These are phyloP conservation scores for Tetraodon nigroviridis DNA, from an alignment of 2,113 vertebrate species.

Conservation along the genomic window DNA sequence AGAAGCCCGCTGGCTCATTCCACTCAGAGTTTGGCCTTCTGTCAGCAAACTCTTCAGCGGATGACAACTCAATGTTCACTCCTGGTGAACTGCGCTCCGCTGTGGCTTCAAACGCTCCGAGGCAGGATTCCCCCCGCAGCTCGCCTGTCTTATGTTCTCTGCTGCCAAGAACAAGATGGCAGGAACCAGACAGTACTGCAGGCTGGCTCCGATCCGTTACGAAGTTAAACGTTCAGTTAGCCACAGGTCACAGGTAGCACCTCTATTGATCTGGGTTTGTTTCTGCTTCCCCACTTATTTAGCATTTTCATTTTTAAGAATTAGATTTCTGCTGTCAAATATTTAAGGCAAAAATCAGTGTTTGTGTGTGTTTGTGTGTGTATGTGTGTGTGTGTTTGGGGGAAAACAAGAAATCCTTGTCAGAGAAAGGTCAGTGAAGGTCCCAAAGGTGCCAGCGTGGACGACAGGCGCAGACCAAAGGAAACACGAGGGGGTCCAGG, in stretches of 20 bases:
- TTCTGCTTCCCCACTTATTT: background rate
- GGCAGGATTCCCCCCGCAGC: slow-evolving; percentile 18
- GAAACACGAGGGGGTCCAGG: slow-evolving; percentile 35
- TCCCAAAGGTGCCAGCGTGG: slow-evolving; percentile 42
- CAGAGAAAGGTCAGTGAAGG: slow-evolving; percentile 49
- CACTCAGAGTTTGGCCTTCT: background rate
- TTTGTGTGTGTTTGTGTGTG: background rate
- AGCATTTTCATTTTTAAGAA: too few relatives aligned
- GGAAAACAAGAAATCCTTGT: slow-evolving; percentile 36
- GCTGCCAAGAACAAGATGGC: slow-evolving; percentile 35
- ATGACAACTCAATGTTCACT: slow-evolving; percentile 42
- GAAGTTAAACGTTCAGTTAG: slow-evolving; percentile 31
- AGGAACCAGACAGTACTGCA: slow-evolving; percentile 24
- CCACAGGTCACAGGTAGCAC: background rate
- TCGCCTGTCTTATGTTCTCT: slow-evolving; percentile 35
- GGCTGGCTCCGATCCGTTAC: slow-evolving; percentile 54
- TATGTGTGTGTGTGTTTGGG: background rate
- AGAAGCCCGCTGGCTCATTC: background rate
- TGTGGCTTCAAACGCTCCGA: slow-evolving; percentile 3
- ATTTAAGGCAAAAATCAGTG: background rate
- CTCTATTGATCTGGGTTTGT: background rate
- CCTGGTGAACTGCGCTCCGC: slow-evolving; percentile 6
- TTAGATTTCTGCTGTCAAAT: background rate
- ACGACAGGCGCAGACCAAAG: slow-evolving; percentile 45
- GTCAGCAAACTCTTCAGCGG: slow-evolving; percentile 6